Base-by-base conservation (phyloP, 2,797 vertebrate genomes). In the Malacoraja senta region DNA sequence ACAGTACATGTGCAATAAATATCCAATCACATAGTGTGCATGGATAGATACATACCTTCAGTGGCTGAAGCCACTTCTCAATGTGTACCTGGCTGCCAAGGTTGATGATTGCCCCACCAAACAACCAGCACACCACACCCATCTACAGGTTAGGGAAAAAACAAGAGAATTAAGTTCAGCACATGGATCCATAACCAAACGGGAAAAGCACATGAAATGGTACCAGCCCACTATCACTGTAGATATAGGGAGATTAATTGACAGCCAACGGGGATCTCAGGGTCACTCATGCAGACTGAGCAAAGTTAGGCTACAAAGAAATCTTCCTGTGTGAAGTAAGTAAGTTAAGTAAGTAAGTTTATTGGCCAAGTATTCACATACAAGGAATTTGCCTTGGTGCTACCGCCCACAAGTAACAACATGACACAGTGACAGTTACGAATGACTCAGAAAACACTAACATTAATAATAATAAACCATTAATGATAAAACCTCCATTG, bases 41-140 rank as follows among this genome's bases (percentile, higher is more conserved):
- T 53, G n/a, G 15, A n/a, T 88, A 88, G 19, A 88, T 65, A 88
- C 94, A 72, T 95, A 96, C 95, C 94, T 95, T 95, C 61, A 96
- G 94, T 4, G 95, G 95, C 71, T 94, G 93, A 93, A 96, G 95
- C 94, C 96, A 96, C 79, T 95, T 95, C 44, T 93, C 80, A 93
- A 96, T 94, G 53, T 96, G 95, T 93, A 94, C 94, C 65, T 94
- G 94, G 93, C 94, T 95, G 53, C 96, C 95, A 0, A 96, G 95
- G 93, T 95, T 96, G 74, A 93, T 95, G 86, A 96, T 26, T 1
- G 95, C 94, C 61, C 96, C 96, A 24, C 96, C 96, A 17, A 96
- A 96, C 21, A 96, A 94, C 94, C 95, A 96, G 29, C 94, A 96
- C 93, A 95, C 94, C 24, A 97, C 95, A 83, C 96, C 96, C 93